Evolutionary conservation across 2,888 invertebrate species (phyloP).

Genomic region (Ornithoptera priamus): DNA sequence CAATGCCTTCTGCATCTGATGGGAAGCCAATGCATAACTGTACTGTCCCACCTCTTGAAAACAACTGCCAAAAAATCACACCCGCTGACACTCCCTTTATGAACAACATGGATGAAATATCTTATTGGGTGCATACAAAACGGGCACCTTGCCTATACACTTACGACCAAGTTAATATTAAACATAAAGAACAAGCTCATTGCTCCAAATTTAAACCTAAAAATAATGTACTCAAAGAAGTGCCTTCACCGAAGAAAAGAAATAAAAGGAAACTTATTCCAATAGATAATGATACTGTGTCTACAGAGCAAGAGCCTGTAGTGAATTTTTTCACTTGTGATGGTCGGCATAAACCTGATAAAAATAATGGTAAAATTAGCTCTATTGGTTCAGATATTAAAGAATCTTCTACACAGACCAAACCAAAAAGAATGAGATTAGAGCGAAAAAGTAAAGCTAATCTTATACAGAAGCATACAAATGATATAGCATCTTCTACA

Average conservation of each 20-base stretch:
- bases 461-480: constrained; percentile 49
- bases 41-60: constrained; percentile 21
- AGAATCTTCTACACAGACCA: constrained; percentile 50
- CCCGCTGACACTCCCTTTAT: constrained; percentile 57
- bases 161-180: constrained; percentile 60
- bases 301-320: constrained; percentile 55
- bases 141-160: constrained; percentile 71
- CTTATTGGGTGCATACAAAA: constrained; percentile 71
- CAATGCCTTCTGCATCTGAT: constrained; percentile 45
- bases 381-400: constrained; percentile 58
- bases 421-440: constrained; percentile 50
- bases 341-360: constrained; percentile 41
- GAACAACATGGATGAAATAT: constrained; percentile 73
- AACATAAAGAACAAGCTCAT: constrained; percentile 50
- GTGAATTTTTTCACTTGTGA: constrained; percentile 60
- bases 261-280: constrained; percentile 62
- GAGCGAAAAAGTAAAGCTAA: constrained; percentile 47
- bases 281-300: constrained; percentile 57
- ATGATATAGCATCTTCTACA: constrained; percentile 63
- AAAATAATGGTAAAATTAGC: constrained; percentile 53
- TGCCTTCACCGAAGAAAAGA: constrained; percentile 54
- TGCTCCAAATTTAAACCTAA: constrained; percentile 50
- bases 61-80: constrained; percentile 10
- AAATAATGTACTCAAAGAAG: constrained; percentile 45
- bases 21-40: constrained; percentile 36